Evolutionary conservation across 2,113 vertebrate genomes (phyloP), one percentile per base, ranked within the genome.

Genomic region (Triplophysa tibetana): DNA sequence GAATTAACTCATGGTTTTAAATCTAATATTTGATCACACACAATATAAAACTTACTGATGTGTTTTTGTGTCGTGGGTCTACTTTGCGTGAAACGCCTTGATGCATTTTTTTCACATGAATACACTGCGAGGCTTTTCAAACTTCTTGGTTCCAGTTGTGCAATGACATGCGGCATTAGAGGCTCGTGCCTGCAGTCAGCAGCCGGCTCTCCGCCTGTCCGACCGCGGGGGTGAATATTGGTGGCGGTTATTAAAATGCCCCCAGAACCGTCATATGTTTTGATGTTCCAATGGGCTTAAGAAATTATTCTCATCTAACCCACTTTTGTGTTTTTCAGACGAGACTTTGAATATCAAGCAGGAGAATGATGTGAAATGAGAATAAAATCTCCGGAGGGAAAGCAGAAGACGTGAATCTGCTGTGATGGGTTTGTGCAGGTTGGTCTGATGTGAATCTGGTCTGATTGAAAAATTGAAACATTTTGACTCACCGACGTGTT

Each of bases 51-150:
- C 23, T 29, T 17, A 43, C 33, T 45, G 21, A 26, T 61, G 38
- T 43, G 2, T 78, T 17, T 64, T 2, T 79, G 43, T 26, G 69
- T 78, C 16, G 78, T 48, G 48, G 45, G 13, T 83, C 77, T 78
- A 66, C 67, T 83, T 85, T 78, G 77, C 75, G 79, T 79, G 23
- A 83, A 81, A 81, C 78, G 78, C 81, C 75, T 83, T 60, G 26
- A 83, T 81, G 75, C 43, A 24, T 69, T 85, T 79, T 79, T 60
- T 52, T 83, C 81, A 81, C n/a, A 75, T 45, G 82, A 85, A 78
- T n/a, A 70, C 72, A 43, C 84, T 83, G 78, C 63, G 58, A 79
- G 84, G 81, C 26, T 24, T 81, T 81, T 43, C 38, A 81, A 83
- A 58, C 2, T 16, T 50, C 74, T 76, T 54, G 78, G 62, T 80